Evolutionary conservation across 2,113 vertebrate species (phyloP), one percentile per base, ranked within the genome.

Genomic region (Daubentonia madagascariensis): DNA sequence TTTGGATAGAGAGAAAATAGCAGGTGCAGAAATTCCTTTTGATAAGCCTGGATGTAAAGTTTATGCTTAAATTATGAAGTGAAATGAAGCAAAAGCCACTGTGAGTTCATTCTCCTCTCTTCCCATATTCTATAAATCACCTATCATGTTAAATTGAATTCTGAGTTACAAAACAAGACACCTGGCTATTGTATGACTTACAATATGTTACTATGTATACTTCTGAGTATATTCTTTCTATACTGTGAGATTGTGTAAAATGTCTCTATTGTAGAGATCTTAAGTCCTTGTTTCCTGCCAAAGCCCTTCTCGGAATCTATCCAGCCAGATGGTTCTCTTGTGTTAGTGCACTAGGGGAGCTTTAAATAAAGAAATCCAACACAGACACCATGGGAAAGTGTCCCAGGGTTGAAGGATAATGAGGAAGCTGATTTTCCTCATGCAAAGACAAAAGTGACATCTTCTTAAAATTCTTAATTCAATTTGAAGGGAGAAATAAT

Each of bases 401-500:
- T 35, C 81, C 50, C 18, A 1, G 86, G 79, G 89, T 61, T 86
- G 94, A 63, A 59, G 70, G 84, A 40, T 78, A 94, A 95, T 30
- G 94, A 97, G 81, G 92, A 91, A 61, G 37, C 43, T 8, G 61
- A 35, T 84, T 67, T 91, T 85, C 75, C 89, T 97, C 78, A 3
- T 1, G 22, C 32, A 18, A 83, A 96, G 97, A 90, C 40, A 25
- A 85, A 95, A 89, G 84, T 57, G 70, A 63, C 94, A 57, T 96
- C 95, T 94, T 59, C 95, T 78, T 65, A 79, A 98, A 59, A 85
- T 14, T 22, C 91, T 65, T 85, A 92, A 97, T 97, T 92, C 87
- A 37, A 5, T 83, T 75, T 79, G 95, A 97, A 97, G 95, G 95
- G 65, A 87, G 87, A 94, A 79, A 78, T 92, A 94, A 97, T 92